A percentile compares a stretch with the other conserved stretches of the same genome.
Conservation (phyloP, 2,888 invertebrate species). For the Idaea biselata region DNA sequence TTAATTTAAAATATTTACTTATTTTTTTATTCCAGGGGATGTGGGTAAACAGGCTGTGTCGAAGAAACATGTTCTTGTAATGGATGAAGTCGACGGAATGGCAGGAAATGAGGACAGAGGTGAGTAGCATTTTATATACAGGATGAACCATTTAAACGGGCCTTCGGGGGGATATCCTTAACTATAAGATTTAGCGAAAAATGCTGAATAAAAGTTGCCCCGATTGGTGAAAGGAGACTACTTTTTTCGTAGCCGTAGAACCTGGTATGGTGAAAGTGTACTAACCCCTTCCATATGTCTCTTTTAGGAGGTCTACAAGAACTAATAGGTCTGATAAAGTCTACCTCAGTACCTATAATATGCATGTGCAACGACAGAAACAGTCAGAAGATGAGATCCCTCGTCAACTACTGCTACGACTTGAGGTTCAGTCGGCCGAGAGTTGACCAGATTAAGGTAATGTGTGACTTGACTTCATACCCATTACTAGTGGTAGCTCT, state of each 20-base stretch:
- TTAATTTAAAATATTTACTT: no score
- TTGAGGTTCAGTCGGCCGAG: constrained; percentile 91
- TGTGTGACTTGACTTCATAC: no score
- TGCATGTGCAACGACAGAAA: constrained; percentile 99
- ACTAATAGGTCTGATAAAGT: constrained; percentile 94
- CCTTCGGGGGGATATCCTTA: no score
- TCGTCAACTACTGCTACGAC: constrained; percentile 97
- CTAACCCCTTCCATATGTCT: no score
- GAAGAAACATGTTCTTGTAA: constrained; percentile 94
- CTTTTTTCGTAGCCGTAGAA: no score
- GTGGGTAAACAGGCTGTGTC: constrained; percentile 77
- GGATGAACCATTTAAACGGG: constrained; percentile 1
- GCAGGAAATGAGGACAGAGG: constrained; percentile 98
- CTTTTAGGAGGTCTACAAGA: constrained; percentile 92
- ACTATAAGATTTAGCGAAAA: no score
- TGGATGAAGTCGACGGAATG: constrained; percentile 99
- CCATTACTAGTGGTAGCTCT: no score
- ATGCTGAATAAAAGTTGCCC: no score
- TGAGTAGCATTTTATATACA: no score
- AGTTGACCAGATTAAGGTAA: constrained; percentile 93
- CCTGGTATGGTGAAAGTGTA: no score
- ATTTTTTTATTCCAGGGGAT: constrained; percentile 44
- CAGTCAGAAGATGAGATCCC: constrained; percentile 94
- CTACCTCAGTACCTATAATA: constrained; percentile 91
- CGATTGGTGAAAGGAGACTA: no score